Evolutionary conservation across 2,797 vertebrate species (phyloP).

Genomic region (Urophycis tenuis): DNA sequence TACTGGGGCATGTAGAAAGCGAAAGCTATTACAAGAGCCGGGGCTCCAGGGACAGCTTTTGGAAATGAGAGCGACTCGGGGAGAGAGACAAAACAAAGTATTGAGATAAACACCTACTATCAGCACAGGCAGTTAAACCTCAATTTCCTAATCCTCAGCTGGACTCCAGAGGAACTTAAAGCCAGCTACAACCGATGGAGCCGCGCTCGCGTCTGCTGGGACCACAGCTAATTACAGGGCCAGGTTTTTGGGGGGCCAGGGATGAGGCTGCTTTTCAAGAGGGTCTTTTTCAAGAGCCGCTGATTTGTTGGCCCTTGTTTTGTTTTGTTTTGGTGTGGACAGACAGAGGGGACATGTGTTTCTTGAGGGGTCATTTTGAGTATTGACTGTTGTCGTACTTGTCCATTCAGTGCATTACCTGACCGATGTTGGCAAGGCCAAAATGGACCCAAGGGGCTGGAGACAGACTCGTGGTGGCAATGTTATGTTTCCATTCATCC

Average conservation of each 20-base stretch:
- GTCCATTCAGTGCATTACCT: neutral
- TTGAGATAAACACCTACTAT: conserved; percentile 80
- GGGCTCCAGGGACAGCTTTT: conserved; percentile 79
- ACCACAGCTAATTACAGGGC: neutral
- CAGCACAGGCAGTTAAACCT: conserved; percentile 78
- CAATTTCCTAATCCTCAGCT: conserved; percentile 76
- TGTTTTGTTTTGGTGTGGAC: neutral
- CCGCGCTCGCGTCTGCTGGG: neutral
- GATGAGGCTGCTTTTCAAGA: neutral
- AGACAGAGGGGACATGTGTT: neutral
- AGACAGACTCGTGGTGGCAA: neutral
- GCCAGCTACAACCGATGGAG: conserved; percentile 41
- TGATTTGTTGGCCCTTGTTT: neutral
- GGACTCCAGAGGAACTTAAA: conserved; percentile 75
- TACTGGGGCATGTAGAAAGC: conserved; percentile 67
- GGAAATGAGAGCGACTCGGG: conserved; percentile 76
- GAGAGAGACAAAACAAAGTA: conserved; percentile 81
- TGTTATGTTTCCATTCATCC: neutral
- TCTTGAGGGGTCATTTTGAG: neutral
- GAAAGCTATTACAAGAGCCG: conserved; percentile 70
- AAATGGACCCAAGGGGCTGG: neutral
- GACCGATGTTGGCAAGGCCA: neutral
- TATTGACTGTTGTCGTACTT: neutral
- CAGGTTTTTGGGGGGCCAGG: neutral
- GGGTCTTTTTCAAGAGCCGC: neutral